Evolutionary conservation across 2,888 invertebrate species (phyloP).

Genomic region (Copidosoma aretas): DNA sequence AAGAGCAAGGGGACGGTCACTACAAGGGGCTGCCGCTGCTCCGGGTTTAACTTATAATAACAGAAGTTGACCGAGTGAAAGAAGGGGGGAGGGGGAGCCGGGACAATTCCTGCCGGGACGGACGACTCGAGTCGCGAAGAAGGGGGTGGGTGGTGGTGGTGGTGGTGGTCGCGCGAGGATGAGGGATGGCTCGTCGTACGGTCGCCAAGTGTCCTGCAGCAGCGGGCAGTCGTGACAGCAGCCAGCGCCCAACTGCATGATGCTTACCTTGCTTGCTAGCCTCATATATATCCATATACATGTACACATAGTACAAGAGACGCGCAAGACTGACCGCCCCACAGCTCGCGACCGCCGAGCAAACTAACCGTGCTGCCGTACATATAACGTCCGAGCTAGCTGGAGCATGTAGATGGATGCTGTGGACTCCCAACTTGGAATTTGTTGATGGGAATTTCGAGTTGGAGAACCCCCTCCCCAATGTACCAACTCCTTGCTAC

Average conservation of each 20-base stretch:
- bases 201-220: slow-evolving; percentile 59
- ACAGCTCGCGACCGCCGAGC: slow-evolving; percentile 50
- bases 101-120: slow-evolving; percentile 53
- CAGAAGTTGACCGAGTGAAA: slow-evolving; percentile 57
- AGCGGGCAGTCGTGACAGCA: no score
- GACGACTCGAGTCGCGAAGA: slow-evolving; percentile 44
- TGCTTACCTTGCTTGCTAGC: slow-evolving; percentile 42
- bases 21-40: not conserved
- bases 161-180: slow-evolving; percentile 46
- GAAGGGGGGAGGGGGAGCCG: slow-evolving; percentile 45
- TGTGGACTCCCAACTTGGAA: slow-evolving; percentile 35
- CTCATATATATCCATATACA: no score
- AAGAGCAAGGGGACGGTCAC: not conserved
- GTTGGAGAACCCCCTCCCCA: slow-evolving; percentile 13
- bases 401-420: not conserved
- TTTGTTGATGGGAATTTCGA: slow-evolving; percentile 41
- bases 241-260: slow-evolving; percentile 54
- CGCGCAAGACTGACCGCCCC: slow-evolving; percentile 50
- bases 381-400: slow-evolving; percentile 21
- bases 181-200: slow-evolving; percentile 62
- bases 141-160: slow-evolving; percentile 47
- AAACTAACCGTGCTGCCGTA: slow-evolving; percentile 43
- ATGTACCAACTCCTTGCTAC: not conserved
- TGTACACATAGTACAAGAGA: slow-evolving; percentile 49
- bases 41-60: slow-evolving; percentile 61